phyloP scores from a whole-genome alignment of 1,140 invertebrate genomes.

The Acyrthosiphon pisum region DNA sequence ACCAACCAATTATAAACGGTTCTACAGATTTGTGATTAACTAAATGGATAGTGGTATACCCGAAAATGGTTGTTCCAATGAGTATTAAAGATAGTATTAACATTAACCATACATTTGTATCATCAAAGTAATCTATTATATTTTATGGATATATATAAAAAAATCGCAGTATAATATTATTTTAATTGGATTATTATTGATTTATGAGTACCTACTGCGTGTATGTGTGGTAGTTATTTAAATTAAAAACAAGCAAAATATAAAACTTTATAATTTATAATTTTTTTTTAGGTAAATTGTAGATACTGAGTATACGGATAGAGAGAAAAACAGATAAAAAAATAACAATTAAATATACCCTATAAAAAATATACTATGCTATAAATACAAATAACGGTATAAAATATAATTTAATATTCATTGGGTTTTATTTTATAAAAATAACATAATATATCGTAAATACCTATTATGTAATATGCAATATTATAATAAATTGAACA shows the following conservation, averaged over 20 bases:
- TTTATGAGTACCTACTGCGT: neutral
- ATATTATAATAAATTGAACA: too few species aligned
- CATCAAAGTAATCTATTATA: neutral
- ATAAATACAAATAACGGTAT: too few species aligned
- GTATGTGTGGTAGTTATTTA: neutral
- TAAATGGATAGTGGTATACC: neutral
- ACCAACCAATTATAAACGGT: conserved; percentile 5
- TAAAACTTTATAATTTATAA: neutral
- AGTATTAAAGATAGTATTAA: neutral
- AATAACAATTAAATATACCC: neutral
- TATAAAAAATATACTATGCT: too few species aligned
- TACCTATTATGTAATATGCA: too few species aligned
- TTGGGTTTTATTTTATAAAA: neutral
- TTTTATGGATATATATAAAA: neutral
- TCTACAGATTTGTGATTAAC: neutral
- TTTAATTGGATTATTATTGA: neutral
- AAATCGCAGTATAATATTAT: neutral
- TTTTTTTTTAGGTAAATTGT: neutral
- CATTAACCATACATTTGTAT: neutral
- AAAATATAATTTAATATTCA: too few species aligned
- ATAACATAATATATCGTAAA: too few species aligned
- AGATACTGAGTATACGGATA: neutral
- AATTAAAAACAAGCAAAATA: neutral
- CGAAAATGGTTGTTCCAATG: neutral
- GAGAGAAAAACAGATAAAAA: neutral